These are phyloP conservation scores for Sarcophaga bullata DNA, from an alignment of 1,140 invertebrate genomes.

Conservation along the genomic window DNA sequence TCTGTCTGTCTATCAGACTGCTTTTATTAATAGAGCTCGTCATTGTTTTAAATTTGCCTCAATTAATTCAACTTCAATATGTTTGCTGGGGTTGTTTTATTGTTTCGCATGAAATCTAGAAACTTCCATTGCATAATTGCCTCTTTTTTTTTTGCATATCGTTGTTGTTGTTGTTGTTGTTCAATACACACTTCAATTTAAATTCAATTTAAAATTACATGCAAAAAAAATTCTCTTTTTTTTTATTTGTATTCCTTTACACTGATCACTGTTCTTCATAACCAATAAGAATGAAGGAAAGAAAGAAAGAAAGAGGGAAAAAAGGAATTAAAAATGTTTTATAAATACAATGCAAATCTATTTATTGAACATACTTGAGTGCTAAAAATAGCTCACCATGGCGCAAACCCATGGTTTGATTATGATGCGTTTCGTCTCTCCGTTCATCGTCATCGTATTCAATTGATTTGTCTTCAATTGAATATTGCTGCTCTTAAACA, in stretches of 20 bases:
- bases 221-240: background rate
- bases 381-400: slow-evolving; percentile 25
- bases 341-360: background rate
- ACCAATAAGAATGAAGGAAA: background rate
- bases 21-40: too few species aligned
- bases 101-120: background rate
- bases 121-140: slow-evolving; percentile 29
- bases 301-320: background rate
- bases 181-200: slow-evolving; percentile 10
- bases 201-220: slow-evolving; percentile 36
- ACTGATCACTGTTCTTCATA: background rate
- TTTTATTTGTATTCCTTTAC: background rate
- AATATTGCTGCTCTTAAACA: slow-evolving; percentile 13
- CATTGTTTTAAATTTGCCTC: too few species aligned
- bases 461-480: slow-evolving; percentile 39
- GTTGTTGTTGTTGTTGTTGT: too few species aligned
- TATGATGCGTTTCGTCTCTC: too few species aligned
- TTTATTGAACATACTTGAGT: slow-evolving; percentile 35
- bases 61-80: background rate
- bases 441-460: background rate
- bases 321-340: background rate
- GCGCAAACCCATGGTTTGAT: background rate
- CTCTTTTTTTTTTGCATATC: background rate
- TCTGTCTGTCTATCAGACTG: too few species aligned
- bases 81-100: background rate